Evolutionary conservation across 2,888 invertebrate species (phyloP).

Genomic region (Rutpela maculata): DNA sequence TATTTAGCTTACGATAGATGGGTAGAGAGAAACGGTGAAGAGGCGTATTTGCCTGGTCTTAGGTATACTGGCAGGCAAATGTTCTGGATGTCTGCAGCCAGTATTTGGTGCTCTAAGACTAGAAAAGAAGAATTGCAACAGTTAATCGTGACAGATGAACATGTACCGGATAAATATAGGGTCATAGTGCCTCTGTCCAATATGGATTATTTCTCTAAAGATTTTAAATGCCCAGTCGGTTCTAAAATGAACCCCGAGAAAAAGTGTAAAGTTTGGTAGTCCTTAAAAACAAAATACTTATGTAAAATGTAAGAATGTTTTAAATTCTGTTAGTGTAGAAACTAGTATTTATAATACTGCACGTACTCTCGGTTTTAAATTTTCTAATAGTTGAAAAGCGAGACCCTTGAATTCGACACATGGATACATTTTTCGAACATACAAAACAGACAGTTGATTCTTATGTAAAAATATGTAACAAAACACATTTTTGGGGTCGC

Average conservation of each 20-base stretch:
- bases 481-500: too few relatives aligned
- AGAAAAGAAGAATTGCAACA: conserved; percentile 70
- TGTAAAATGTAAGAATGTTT: conserved; percentile 3
- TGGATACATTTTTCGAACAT: too few relatives aligned
- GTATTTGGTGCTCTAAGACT: conserved; percentile 78
- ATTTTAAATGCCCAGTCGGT: conserved; percentile 78
- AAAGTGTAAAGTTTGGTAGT: conserved; percentile 81
- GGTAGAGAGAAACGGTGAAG: conserved; percentile 68
- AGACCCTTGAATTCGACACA: too few relatives aligned
- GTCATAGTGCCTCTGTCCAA: conserved; percentile 79
- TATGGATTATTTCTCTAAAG: conserved; percentile 78
- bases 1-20: conserved; percentile 74
- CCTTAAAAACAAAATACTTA: not conserved
- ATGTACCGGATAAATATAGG: conserved; percentile 76
- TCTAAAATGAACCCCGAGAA: conserved; percentile 79
- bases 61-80: conserved; percentile 73
- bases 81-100: conserved; percentile 79
- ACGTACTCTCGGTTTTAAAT: not conserved
- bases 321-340: conserved; percentile 17
- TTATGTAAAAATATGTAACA: too few relatives aligned
- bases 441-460: too few relatives aligned
- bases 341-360: conserved; percentile 20
- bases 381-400: too few relatives aligned
- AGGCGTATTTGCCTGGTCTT: conserved; percentile 68
- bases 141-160: conserved; percentile 70